These are phyloP conservation scores for Harpegnathos saltator DNA, from an alignment of 1,140 invertebrate species.

Conservation along the genomic window DNA sequence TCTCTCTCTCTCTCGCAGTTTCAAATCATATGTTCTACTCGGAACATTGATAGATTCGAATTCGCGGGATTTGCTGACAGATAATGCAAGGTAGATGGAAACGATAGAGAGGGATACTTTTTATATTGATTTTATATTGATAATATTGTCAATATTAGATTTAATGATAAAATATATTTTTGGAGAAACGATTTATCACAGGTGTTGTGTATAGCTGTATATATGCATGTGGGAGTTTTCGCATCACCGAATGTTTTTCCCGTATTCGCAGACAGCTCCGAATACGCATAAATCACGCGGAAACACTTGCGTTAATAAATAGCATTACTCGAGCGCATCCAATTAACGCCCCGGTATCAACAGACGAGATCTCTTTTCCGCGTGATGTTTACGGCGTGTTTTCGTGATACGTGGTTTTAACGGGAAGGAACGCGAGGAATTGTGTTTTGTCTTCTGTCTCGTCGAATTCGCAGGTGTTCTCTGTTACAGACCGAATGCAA, in stretches of 20 bases:
- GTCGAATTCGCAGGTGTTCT: conserved; percentile 29
- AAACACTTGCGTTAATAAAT: not conserved
- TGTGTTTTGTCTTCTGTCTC: conserved; percentile 17
- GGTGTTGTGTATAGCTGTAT: too few species aligned
- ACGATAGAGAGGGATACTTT: not conserved
- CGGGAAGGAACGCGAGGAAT: too few species aligned
- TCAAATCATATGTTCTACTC: not conserved
- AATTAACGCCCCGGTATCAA: not conserved
- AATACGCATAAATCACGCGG: not conserved
- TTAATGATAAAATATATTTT: not conserved
- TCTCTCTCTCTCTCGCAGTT: too few species aligned
- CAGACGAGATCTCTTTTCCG: not conserved
- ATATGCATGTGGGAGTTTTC: not conserved
- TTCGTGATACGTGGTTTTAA: conserved; percentile 24
- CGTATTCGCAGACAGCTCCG: not conserved
- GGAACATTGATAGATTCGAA: not conserved
- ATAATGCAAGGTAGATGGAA: too few species aligned
- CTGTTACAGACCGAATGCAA: conserved; percentile 30
- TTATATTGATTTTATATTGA: not conserved
- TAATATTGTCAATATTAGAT: not conserved
- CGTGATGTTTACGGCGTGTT: conserved; percentile 11
- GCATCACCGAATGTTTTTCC: not conserved
- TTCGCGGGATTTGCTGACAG: not conserved
- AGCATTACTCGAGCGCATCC: not conserved
- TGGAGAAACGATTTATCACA: too few species aligned